phyloP scores from a whole-genome alignment of 2,113 vertebrate species.

The Pampusana beccarii region DNA sequence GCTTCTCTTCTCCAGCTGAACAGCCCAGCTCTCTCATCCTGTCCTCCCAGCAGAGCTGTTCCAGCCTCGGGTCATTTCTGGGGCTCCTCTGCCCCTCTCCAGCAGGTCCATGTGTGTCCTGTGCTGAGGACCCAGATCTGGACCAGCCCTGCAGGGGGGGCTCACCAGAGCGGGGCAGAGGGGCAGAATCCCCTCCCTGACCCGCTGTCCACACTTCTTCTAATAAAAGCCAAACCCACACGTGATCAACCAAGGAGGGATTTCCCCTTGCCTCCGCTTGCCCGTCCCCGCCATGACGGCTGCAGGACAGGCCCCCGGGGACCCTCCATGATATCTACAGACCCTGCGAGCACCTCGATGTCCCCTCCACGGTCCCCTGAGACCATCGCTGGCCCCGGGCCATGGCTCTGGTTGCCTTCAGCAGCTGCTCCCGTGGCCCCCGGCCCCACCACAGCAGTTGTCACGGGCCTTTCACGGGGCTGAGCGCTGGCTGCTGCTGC shows the following conservation, averaged over 20 bases:
- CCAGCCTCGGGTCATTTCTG: no score
- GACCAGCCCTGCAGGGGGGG: no score
- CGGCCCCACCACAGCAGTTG: not conserved
- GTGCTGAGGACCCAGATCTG: no score
- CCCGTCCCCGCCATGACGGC: fast-evolving
- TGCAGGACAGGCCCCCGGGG: fast-evolving
- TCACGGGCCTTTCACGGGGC: not conserved
- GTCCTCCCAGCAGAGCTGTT: no score
- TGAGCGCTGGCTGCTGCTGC: not conserved
- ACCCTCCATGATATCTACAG: fast-evolving
- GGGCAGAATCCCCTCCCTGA: no score
- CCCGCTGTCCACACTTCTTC: no score
- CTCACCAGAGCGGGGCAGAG: no score
- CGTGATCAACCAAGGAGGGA: not conserved
- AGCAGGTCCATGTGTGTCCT: no score
- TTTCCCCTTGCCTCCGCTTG: fast-evolving
- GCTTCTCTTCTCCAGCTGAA: no score
- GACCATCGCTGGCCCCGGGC: not conserved
- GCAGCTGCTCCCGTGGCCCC: not conserved
- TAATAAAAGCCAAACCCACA: no score
- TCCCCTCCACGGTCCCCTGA: fast-evolving
- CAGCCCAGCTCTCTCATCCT: no score
- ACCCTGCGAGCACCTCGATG: fast-evolving
- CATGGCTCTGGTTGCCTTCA: not conserved
- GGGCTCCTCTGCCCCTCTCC: no score